phyloP scores from a whole-genome alignment of 2,888 invertebrate species.

The Rotaria socialis region DNA sequence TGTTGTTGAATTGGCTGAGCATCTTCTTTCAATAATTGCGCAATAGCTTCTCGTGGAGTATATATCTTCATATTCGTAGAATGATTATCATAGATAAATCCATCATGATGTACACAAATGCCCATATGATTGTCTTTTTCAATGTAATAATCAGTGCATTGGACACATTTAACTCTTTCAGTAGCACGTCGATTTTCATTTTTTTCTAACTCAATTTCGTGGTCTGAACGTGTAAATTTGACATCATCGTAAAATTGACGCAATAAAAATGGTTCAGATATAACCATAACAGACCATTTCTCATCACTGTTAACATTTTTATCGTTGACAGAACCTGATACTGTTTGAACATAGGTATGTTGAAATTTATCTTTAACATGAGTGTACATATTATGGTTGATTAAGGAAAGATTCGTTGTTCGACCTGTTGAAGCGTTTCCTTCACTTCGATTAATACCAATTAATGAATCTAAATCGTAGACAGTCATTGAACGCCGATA shows the following conservation, averaged over 20 bases:
- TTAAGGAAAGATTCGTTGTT: neutral
- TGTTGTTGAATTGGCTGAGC: neutral
- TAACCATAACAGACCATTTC: too few species aligned
- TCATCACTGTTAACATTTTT: too few species aligned
- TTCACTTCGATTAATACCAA: neutral
- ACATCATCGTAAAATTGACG: too few species aligned
- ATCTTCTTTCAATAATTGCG: neutral
- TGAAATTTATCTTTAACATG: too few species aligned
- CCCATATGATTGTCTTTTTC: constrained; percentile 8
- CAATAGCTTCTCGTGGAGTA: neutral
- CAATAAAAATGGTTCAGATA: too few species aligned
- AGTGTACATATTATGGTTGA: neutral
- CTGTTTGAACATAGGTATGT: too few species aligned
- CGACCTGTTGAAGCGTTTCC: neutral
- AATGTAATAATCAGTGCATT: neutral
- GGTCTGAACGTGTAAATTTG: too few species aligned
- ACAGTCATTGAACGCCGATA: constrained; percentile 21
- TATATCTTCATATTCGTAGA: neutral
- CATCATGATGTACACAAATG: neutral
- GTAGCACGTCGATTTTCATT: too few species aligned
- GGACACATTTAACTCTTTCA: too few species aligned
- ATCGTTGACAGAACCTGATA: too few species aligned
- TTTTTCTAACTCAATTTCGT: too few species aligned
- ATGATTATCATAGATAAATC: neutral
- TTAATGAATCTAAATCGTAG: constrained; percentile 3